Evolutionary conservation across 2,797 vertebrate genomes (phyloP).

Genomic region (Rachycentron canadum): DNA sequence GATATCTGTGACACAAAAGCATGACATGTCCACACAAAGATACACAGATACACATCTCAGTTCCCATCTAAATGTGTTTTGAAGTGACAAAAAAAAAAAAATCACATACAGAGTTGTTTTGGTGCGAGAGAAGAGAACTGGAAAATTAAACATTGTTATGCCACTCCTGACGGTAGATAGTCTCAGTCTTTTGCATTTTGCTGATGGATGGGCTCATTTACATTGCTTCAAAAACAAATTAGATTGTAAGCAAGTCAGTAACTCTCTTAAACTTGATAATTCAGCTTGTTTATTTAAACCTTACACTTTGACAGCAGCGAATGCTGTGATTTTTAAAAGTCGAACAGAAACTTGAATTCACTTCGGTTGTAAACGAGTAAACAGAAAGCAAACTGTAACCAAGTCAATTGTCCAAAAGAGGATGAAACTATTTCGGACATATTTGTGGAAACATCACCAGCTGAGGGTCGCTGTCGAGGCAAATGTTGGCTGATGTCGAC

Average conservation of each 20-base stretch:
- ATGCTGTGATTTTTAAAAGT: not conserved
- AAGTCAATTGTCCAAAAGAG: not conserved
- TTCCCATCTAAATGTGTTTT: conserved; percentile 4
- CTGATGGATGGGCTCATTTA: conserved; percentile 47
- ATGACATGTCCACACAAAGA: not conserved
- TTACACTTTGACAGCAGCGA: not conserved
- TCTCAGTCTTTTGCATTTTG: conserved; percentile 33
- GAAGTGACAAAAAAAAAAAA: not conserved
- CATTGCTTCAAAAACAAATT: conserved; percentile 29
- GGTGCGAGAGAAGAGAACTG: not conserved
- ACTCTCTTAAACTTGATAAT: conserved; percentile 18
- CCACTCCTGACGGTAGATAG: conserved; percentile 26
- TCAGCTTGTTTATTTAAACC: conserved; percentile 17
- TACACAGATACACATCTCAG: conserved; percentile 14
- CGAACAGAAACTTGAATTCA: not conserved
- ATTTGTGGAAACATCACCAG: not conserved
- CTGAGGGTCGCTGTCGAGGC: not conserved
- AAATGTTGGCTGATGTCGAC: not conserved
- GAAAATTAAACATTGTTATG: conserved; percentile 34
- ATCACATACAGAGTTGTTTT: not conserved
- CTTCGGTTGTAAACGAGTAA: not conserved
- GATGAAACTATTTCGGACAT: not conserved
- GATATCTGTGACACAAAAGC: conserved; percentile 31
- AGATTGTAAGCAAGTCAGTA: conserved; percentile 20
- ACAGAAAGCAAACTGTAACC: not conserved